Percentiles rank a stretch among this genome's conserved stretches.
Conservation (phyloP, 2,113 vertebrate species). For the Nothobranchius furzeri region DNA sequence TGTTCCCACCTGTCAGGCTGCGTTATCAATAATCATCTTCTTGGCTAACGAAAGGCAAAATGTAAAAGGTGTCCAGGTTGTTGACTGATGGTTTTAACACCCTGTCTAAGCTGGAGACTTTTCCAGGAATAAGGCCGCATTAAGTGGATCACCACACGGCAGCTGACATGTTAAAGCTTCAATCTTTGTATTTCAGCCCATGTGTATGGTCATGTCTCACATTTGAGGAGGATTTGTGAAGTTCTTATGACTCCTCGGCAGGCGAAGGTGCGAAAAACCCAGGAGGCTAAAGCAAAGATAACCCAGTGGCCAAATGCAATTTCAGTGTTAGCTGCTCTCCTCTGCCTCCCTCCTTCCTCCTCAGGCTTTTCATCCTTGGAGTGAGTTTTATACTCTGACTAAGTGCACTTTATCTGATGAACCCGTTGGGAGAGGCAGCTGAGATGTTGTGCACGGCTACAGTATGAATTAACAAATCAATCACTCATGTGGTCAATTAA, state of each 20-base stretch:
- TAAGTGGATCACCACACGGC: neutral
- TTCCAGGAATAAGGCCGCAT: constrained; percentile 33
- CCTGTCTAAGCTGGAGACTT: constrained; percentile 13
- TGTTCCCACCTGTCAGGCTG: neutral
- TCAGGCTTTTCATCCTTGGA: constrained; percentile 40
- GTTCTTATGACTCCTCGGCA: constrained; percentile 25
- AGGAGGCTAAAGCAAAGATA: constrained; percentile 37
- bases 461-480: constrained; percentile 69
- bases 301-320: constrained; percentile 25
- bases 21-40: constrained; percentile 12
- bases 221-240: constrained; percentile 3
- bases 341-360: neutral
- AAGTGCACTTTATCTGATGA: constrained; percentile 76
- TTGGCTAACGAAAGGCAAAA: neutral
- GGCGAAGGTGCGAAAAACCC: constrained; percentile 31
- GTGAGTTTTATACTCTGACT: constrained; percentile 52
- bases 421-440: constrained; percentile 37
- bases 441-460: constrained; percentile 46
- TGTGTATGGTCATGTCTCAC: neutral
- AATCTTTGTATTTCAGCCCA: neutral
- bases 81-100: constrained; percentile 10
- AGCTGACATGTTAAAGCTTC: neutral
- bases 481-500: constrained; percentile 55
- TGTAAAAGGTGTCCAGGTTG: constrained; percentile 6
- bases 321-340: constrained; percentile 19